Conservation (phyloP, 2,797 vertebrate genomes). For the Protonibea diacanthus region DNA sequence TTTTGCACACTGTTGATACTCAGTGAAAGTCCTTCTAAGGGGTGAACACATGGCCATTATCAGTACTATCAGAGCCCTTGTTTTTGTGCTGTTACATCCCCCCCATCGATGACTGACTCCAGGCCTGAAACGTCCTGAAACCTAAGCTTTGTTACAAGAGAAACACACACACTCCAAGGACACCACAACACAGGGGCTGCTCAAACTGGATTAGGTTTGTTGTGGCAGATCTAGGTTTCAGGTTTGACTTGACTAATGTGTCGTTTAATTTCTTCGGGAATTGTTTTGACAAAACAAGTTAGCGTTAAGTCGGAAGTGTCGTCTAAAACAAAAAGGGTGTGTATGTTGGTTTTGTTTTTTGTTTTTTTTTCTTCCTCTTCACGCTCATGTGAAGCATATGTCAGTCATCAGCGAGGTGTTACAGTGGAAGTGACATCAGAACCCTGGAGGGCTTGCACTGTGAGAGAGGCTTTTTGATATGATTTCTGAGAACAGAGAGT, state of each 20-base stretch:
- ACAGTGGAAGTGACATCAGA: conserved; percentile 89
- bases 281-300: conserved; percentile 91
- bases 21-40: conserved; percentile 50
- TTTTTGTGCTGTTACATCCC: conserved; percentile 52
- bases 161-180: conserved; percentile 75
- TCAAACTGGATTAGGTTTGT: conserved; percentile 84
- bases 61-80: conserved; percentile 60
- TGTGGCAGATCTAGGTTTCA: conserved; percentile 84
- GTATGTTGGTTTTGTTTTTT: conserved; percentile 63
- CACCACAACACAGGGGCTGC: conserved; percentile 77
- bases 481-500: conserved; percentile 85
- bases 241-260: conserved; percentile 83
- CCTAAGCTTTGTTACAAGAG: conserved; percentile 73
- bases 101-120: conserved; percentile 71
- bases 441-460: conserved; percentile 89
- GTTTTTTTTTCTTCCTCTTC: conserved; percentile 56
- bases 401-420: conserved; percentile 86
- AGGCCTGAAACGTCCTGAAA: conserved; percentile 81
- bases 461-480: conserved; percentile 86
- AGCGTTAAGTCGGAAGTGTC: conserved; percentile 85
- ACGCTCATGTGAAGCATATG: conserved; percentile 83
- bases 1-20: conserved; percentile 34
- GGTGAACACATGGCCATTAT: conserved; percentile 48
- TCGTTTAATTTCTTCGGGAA: conserved; percentile 88
- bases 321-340: conserved; percentile 81